These are phyloP conservation scores for Harmothoe impar DNA, from an alignment of 2,888 invertebrate species.

Conservation along the genomic window DNA sequence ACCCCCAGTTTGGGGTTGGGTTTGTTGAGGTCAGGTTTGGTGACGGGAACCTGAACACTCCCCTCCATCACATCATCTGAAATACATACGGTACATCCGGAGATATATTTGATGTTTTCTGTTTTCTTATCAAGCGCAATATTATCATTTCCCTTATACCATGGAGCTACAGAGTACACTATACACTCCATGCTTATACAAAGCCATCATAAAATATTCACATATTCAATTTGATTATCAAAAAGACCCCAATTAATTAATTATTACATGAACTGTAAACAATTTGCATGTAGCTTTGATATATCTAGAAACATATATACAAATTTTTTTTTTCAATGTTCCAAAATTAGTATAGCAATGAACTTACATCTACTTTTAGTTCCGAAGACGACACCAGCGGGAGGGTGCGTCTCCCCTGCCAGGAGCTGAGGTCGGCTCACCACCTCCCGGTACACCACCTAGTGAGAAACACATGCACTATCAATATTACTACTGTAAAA, in stretches of 20 bases:
- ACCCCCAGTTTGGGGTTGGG: slow-evolving; percentile 83
- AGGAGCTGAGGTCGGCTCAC: slow-evolving; percentile 75
- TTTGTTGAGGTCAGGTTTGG: slow-evolving; percentile 80
- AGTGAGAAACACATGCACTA: background rate
- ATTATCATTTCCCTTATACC: too few species aligned
- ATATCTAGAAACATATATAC: too few species aligned
- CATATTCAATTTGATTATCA: too few species aligned
- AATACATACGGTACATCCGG: background rate
- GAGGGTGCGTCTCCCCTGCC: slow-evolving; percentile 73
- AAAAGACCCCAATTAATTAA: too few species aligned
- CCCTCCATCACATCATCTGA: slow-evolving; percentile 69
- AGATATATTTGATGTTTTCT: too few species aligned
- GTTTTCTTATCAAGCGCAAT: too few species aligned
- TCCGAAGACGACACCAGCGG: slow-evolving; percentile 76
- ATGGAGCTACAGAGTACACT: too few species aligned
- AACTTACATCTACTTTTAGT: slow-evolving; percentile 81
- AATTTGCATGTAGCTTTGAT: too few species aligned
- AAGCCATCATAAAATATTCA: too few species aligned
- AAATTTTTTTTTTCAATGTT: too few species aligned
- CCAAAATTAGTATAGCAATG: background rate
- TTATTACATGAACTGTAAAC: too few species aligned
- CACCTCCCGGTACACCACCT: slow-evolving; percentile 80
- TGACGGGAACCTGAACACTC: slow-evolving; percentile 73
- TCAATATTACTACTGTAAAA: background rate
- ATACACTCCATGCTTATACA: background rate